A percentile compares a stretch with the other conserved stretches of the same genome.
These are phyloP conservation scores for Drosophila borealis DNA, from an alignment of 2,888 invertebrate species.

Conservation along the genomic window DNA sequence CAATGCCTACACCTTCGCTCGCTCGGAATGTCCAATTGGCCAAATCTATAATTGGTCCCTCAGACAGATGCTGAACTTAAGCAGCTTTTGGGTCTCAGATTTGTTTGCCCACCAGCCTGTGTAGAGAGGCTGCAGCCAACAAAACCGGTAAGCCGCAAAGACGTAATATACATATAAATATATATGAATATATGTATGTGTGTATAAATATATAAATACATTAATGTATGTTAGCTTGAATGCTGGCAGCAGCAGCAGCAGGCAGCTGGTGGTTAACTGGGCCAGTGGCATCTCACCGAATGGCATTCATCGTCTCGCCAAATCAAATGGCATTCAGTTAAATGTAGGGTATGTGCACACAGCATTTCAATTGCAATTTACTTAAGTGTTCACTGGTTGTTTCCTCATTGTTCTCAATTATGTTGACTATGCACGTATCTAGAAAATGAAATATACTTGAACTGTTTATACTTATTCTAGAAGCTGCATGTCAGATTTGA, in stretches of 20 bases:
- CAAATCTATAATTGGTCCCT: constrained; percentile 46
- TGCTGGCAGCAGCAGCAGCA: background rate
- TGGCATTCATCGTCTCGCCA: constrained; percentile 5
- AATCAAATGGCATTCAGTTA: constrained; percentile 25
- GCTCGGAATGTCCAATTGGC: constrained; percentile 27
- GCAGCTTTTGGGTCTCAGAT: constrained; percentile 14
- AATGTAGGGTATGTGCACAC: background rate
- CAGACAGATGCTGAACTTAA: constrained; percentile 16
- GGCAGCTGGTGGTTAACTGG: background rate
- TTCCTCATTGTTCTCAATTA: no score
- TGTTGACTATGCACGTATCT: no score
- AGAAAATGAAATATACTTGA: no score
- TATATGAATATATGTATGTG: background rate
- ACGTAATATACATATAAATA: background rate
- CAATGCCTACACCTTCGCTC: constrained; percentile 1
- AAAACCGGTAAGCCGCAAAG: constrained; percentile 9
- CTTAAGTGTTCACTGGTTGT: no score
- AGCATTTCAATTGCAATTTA: no score
- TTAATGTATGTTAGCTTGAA: background rate
- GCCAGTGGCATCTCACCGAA: background rate
- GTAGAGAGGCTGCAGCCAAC: background rate
- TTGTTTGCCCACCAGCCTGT: background rate
- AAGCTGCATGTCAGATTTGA: no score
- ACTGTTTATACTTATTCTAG: no score
- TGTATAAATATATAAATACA: background rate